Percentiles rank a stretch among this genome's conserved stretches.
These are phyloP conservation scores for Hylaeus anthracinus DNA, from an alignment of 1,140 invertebrate genomes.

Conservation along the genomic window DNA sequence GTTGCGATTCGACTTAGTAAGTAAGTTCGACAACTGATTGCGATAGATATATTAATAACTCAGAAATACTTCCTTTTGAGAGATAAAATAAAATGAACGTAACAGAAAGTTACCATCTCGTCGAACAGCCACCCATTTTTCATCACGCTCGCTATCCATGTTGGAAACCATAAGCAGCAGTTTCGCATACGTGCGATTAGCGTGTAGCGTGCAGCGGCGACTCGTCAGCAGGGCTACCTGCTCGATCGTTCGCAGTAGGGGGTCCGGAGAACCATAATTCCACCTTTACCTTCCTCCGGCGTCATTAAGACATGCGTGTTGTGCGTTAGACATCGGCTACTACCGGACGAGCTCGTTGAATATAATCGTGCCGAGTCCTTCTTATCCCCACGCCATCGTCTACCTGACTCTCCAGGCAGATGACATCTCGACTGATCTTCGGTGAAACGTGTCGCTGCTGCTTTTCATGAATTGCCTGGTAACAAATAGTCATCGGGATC, in stretches of 20 bases:
- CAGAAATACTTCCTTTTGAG: too few relatives aligned
- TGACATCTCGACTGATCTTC: constrained; percentile 39
- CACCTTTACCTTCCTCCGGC: constrained; percentile 49
- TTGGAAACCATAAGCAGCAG: constrained; percentile 31
- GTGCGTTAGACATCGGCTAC: constrained; percentile 54
- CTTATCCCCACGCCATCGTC: constrained; percentile 56
- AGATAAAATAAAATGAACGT: too few relatives aligned
- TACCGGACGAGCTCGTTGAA: constrained; percentile 24
- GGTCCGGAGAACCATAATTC: constrained; percentile 56
- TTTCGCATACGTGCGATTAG: constrained; percentile 49
- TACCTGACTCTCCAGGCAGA: constrained; percentile 50
- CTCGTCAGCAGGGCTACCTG: constrained; percentile 48
- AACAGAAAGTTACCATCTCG: not conserved
- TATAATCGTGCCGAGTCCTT: constrained; percentile 40
- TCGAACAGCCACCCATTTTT: constrained; percentile 43
- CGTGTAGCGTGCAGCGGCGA: constrained; percentile 41
- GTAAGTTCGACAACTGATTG: too few relatives aligned
- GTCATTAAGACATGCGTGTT: constrained; percentile 61
- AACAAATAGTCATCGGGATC: constrained; percentile 27
- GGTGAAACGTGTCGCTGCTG: not conserved
- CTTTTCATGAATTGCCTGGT: constrained; percentile 1
- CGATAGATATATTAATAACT: too few relatives aligned
- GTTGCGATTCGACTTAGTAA: too few relatives aligned
- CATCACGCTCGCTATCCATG: not conserved
- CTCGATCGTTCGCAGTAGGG: constrained; percentile 56